Percentiles rank a stretch among this genome's conserved stretches.
Evolutionary conservation across 2,888 invertebrate species (phyloP).

Genomic region (Macrophya alboannulata): DNA sequence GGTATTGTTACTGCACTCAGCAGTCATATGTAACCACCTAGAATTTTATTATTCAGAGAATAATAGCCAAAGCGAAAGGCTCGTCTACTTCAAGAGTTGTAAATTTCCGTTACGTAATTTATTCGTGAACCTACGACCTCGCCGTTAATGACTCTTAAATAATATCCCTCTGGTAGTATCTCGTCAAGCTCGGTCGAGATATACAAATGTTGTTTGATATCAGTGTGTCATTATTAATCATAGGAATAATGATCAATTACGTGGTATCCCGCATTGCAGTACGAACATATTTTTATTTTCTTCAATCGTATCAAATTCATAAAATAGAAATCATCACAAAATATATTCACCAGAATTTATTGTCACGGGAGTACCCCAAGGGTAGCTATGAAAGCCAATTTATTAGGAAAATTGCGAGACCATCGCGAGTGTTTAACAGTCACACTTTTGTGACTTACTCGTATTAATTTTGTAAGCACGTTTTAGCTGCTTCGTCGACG

Average conservation of each 20-base stretch:
- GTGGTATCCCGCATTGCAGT: not conserved
- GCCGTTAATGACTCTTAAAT: not conserved
- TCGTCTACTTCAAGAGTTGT: not conserved
- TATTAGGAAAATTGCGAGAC: not conserved
- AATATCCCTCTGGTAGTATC: not conserved
- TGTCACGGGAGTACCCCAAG: not conserved
- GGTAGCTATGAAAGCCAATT: not conserved
- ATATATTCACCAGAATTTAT: not conserved
- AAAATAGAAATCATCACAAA: not conserved
- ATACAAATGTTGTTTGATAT: not conserved
- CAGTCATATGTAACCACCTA: no score
- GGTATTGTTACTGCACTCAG: not conserved
- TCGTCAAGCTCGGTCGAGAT: not conserved
- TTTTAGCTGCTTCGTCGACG: constrained; percentile 40
- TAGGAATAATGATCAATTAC: constrained; percentile 8
- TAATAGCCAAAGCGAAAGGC: not conserved
- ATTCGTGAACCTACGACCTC: not conserved
- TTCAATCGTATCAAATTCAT: not conserved
- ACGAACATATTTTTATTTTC: not conserved
- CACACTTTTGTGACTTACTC: not conserved
- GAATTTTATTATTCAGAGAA: no score
- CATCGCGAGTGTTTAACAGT: not conserved
- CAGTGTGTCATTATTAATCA: not conserved
- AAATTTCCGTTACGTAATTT: not conserved
- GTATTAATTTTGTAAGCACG: constrained; percentile 1